Evolutionary conservation across 2,113 vertebrate species (phyloP).

Genomic region (Apteryx mantelli): DNA sequence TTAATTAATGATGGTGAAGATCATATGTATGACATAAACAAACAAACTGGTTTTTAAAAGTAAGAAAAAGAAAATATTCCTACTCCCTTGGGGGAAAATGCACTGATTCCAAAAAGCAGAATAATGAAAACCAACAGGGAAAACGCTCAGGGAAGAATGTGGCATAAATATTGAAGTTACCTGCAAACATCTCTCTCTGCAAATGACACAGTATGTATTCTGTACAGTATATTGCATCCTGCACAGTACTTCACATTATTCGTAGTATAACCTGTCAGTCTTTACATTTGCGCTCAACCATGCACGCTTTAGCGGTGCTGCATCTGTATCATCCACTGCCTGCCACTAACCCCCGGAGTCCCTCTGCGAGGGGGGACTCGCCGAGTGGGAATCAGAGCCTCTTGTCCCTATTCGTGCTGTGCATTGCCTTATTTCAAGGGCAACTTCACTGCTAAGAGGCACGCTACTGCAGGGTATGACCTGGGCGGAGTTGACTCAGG

Average conservation of each 20-base stretch:
- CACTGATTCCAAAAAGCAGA: background rate
- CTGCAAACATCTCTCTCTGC: background rate
- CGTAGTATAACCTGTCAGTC: background rate
- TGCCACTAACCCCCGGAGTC: background rate
- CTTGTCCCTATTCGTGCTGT: background rate
- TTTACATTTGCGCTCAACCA: background rate
- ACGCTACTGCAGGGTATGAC: background rate
- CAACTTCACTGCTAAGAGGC: background rate
- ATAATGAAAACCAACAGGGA: background rate
- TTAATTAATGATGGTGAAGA: constrained; percentile 31
- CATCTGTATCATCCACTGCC: background rate
- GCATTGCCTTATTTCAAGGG: background rate
- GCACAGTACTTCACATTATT: background rate
- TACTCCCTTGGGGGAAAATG: background rate
- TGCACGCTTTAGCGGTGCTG: background rate
- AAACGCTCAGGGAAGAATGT: background rate
- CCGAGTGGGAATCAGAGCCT: background rate
- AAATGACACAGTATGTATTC: background rate
- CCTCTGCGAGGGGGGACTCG: background rate
- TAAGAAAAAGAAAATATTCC: background rate
- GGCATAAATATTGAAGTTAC: background rate
- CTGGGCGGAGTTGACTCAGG: background rate
- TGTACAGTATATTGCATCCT: background rate
- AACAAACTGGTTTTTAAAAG: constrained; percentile 9
- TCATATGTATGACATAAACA: background rate